Conservation (phyloP, 2,113 vertebrate species). For the Todiramphus saurophagus region DNA sequence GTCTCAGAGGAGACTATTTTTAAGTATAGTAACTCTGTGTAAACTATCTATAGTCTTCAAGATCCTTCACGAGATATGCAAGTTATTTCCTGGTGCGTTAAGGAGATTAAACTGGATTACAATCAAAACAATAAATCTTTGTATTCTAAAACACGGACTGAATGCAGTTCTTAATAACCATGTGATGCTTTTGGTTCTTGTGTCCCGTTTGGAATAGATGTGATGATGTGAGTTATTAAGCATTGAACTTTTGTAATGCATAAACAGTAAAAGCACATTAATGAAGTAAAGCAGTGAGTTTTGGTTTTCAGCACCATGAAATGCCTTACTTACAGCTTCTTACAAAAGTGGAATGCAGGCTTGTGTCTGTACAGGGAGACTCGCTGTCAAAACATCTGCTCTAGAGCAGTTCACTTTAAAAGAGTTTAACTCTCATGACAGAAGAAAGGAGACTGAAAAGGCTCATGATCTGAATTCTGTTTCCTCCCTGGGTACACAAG, state of each 20-base stretch:
- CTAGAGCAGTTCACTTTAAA: not conserved
- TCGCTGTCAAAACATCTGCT: not conserved
- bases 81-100: constrained; percentile 28
- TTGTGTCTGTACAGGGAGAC: not conserved
- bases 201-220: not conserved
- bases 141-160: not conserved
- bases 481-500: not conserved
- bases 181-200: not conserved
- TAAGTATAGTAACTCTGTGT: not conserved
- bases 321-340: not conserved
- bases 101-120: constrained; percentile 21
- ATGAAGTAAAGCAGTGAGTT: not conserved
- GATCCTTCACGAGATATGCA: not conserved
- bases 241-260: not conserved
- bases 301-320: not conserved
- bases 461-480: not conserved
- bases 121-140: constrained; percentile 9
- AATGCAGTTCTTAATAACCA: not conserved
- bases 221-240: not conserved
- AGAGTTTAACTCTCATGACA: not conserved
- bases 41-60: not conserved
- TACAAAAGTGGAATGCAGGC: not conserved
- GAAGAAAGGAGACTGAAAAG: not conserved
- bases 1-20: not conserved
- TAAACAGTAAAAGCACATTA: not conserved